Evolutionary conservation across 2,888 invertebrate species (phyloP).

Genomic region (Anoplius nigerrimus): DNA sequence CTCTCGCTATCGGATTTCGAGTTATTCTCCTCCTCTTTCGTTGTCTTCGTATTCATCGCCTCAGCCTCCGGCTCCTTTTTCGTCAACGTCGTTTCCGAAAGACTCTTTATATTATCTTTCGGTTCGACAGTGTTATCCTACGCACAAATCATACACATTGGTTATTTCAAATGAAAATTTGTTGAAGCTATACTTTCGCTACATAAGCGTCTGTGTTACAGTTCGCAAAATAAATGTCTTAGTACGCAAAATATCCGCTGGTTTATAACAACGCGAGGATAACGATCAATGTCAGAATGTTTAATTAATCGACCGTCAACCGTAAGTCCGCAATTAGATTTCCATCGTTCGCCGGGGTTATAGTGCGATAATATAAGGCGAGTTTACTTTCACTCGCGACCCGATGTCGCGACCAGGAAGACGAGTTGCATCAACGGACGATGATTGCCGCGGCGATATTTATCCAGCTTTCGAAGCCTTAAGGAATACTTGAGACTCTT

Average conservation of each 20-base stretch:
- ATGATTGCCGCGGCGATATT: slow-evolving; percentile 33
- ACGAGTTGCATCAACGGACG: slow-evolving; percentile 50
- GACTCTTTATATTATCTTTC: slow-evolving; percentile 62
- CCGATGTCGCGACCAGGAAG: slow-evolving; percentile 63
- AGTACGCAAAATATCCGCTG: no score
- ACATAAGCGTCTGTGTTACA: no score
- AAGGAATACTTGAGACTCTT: slow-evolving; percentile 14
- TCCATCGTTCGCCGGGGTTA: slow-evolving; percentile 50
- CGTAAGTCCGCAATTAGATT: slow-evolving; percentile 46
- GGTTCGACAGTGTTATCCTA: slow-evolving; percentile 62
- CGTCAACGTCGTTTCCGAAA: slow-evolving; percentile 54
- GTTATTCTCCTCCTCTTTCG: slow-evolving; percentile 71
- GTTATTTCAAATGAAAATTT: no score
- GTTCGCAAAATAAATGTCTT: no score
- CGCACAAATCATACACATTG: background rate
- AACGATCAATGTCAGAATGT: slow-evolving; percentile 7
- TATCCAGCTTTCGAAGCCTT: slow-evolving; percentile 45
- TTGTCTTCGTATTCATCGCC: slow-evolving; percentile 74
- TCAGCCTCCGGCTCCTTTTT: slow-evolving; percentile 58
- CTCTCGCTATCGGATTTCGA: slow-evolving; percentile 79
- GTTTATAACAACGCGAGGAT: no score
- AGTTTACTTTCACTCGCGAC: slow-evolving; percentile 67
- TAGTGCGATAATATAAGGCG: slow-evolving; percentile 52
- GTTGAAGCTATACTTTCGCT: no score
- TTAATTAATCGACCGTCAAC: slow-evolving; percentile 46